phyloP scores from a whole-genome alignment of 2,113 vertebrate genomes.

The Ageneiosus marmoratus region DNA sequence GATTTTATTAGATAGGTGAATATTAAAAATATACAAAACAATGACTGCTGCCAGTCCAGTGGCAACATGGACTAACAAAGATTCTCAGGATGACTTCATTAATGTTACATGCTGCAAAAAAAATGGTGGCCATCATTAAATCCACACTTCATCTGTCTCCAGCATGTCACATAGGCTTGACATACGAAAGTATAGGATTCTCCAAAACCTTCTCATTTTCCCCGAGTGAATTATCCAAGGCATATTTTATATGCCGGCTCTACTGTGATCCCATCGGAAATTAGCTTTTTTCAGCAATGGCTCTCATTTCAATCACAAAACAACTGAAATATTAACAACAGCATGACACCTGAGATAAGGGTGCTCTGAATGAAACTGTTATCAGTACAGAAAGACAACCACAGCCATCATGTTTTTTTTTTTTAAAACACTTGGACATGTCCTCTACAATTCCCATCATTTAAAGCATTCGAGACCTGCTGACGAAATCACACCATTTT shows the following conservation, averaged over 20 bases:
- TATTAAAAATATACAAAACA: conserved; percentile 62
- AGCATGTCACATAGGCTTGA: conserved; percentile 3
- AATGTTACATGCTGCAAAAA: conserved; percentile 20
- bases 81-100: conserved; percentile 55
- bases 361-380: neutral
- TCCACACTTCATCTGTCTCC: neutral
- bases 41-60: conserved; percentile 56
- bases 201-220: neutral
- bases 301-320: neutral
- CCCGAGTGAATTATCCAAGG: neutral
- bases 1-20: conserved; percentile 60
- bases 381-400: neutral
- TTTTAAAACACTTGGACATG: neutral
- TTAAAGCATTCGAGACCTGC: neutral
- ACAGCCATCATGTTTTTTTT: neutral
- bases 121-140: neutral
- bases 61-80: conserved; percentile 48
- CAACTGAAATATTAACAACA: conserved; percentile 1
- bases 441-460: neutral
- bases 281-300: neutral
- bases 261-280: neutral
- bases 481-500: neutral
- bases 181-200: conserved; percentile 1
- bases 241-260: neutral
- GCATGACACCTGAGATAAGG: no score